Base-by-base conservation (phyloP, 2,797 vertebrate genomes). In the Esox masquinongy region DNA sequence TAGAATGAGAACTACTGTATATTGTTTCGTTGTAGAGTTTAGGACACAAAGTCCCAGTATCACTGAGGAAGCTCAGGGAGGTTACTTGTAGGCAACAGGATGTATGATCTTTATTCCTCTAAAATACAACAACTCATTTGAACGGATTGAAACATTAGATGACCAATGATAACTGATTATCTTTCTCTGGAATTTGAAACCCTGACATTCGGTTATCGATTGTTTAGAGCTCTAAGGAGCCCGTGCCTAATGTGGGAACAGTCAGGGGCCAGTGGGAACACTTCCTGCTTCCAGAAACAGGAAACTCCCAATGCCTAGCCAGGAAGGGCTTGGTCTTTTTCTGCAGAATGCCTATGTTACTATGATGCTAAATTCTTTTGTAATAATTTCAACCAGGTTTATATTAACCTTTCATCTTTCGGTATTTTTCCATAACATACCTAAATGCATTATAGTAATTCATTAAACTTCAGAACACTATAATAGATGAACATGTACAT, bases 201-300 rank as follows among this genome's bases (percentile, higher is more conserved):
- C 22, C 59, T 63, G 24, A 63, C 59, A 22, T 64, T 22, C 26
- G 5, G 11, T 70, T 29, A 22, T 70, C 22, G 43, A 53, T 71
- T 71, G 47, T 43, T 50, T n/a, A 12, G 1, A 39, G 77, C 56
- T 77, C 59, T 77, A 50, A 71, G 36, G 67, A 64, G 51, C 66
- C 75, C 84, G 80, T 56, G 43, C 81, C 78, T 59, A 70, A 74
- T 71, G 79, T 82, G 83, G 77, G 72, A 75, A 83, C 4, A 36
- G 34, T 68, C 34, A 39, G 19, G 36, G 34, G 9, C 9, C 80
- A 82, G 64, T 72, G 82, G 83, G 81, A 86, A 63, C 75, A 87
- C 86, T 84, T 93, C 85, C 89, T 81, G 79, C 68, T 83, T 68
- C 83, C 79, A 86, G 84, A 85, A 80, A 86, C 87, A 88, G 89